Base-by-base conservation (phyloP, 2,113 vertebrate species). In the Perccottus glenii region DNA sequence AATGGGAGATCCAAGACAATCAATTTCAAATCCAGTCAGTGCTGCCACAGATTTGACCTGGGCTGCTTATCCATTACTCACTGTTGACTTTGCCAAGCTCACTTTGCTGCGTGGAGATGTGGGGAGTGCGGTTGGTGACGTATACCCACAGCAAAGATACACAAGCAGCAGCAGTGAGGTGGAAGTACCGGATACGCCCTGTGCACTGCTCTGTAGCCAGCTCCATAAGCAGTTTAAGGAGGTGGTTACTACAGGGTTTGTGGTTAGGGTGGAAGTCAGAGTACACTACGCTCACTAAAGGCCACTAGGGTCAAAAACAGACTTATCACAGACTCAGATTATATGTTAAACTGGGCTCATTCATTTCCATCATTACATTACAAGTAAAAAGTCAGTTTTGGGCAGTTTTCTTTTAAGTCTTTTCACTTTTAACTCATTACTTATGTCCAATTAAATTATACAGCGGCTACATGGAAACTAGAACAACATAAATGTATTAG, bases 201-300 rank as follows among this genome's bases (percentile, higher is more conserved):
- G 67, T 60, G 71, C 73, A 79, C 4, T 15, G 69, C 70, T 77
- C 73, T 75, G 75, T 73, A 65, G 69, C 76, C 81, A 81, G 83
- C 67, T 83, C 76, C 71, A 79, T 16, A n/a, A 76, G 69, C 69
- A 82, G 73, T 79, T 78, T 73, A 82, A 50, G 60, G 64, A 48
- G 63, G 76, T 67, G 70, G 72, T 78, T 60, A 77, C 36, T 53
- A 60, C 50, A 64, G 68, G 72, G 71, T 80, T 85, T 85, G 85
- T 82, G 85, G 87, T 87, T 75, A 74, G 70, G 69, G 82, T 59
- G 68, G 72, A 81, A 82, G 85, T 84, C 77, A 72, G 49, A 52
- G 63, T 73, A 42, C 56, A 14, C 70, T 66, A 50, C 40, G 6
- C 60, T 55, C 67, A 42, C 58, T n/a, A 64, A 60, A 87, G 14